Conservation (phyloP, 2,113 vertebrate genomes). For the Empidonax alnorum region DNA sequence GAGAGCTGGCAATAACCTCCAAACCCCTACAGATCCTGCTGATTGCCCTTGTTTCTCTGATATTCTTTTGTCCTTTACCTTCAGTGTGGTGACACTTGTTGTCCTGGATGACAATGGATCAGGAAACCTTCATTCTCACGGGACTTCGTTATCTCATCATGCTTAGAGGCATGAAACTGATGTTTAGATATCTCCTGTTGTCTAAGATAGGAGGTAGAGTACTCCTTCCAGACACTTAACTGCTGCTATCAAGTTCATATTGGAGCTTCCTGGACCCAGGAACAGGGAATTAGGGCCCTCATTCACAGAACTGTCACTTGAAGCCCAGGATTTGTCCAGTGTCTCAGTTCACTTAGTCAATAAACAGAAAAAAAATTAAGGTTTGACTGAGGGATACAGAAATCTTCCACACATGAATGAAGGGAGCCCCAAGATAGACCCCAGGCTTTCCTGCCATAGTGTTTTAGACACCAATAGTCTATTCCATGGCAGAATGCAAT, state of each 20-base stretch:
- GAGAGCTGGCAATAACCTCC: not conserved
- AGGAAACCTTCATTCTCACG: not conserved
- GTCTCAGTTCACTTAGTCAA: not conserved
- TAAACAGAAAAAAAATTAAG: not conserved
- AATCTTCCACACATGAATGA: fast-evolving
- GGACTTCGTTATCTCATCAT: not conserved
- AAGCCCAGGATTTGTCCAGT: not conserved
- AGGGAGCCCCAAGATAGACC: not conserved
- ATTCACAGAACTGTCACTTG: not conserved
- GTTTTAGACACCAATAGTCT: not conserved
- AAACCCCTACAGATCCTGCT: not conserved
- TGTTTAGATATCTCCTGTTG: not conserved
- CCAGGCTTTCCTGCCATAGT: fast-evolving
- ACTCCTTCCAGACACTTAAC: not conserved
- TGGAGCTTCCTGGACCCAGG: not conserved
- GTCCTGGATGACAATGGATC: fast-evolving
- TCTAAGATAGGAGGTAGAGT: not conserved
- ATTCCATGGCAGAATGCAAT: not conserved
- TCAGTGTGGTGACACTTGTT: fast-evolving
- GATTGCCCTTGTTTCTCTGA: not conserved
- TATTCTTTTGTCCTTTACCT: not conserved
- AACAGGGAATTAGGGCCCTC: not conserved
- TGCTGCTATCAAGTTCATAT: not conserved
- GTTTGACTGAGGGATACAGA: not conserved
- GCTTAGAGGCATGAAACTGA: not conserved